Base-by-base conservation (phyloP, 2,888 invertebrate species). In the Melieria picta region DNA sequence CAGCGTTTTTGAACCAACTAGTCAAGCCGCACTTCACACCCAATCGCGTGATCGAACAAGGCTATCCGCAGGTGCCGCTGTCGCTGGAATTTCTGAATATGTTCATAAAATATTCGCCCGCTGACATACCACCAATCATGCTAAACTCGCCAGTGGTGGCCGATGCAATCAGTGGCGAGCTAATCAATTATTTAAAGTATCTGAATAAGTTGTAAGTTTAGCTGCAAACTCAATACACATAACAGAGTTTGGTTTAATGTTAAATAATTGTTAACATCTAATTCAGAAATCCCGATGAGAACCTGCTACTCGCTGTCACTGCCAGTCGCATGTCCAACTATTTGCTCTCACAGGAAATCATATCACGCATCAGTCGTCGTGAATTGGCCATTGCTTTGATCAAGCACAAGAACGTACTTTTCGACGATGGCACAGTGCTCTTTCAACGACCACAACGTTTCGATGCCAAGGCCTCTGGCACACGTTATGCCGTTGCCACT, bases 251-350 rank as follows among this genome's bases (percentile, higher is more conserved):
- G 0, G 11, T 55, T 5, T 43, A 16, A 47, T 43, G 9, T 7
- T 46, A 11, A 42, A 11, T 10, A 5, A 9, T 64, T 43, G 7
- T 64, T n/a, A 10, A 3, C 56, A n/a, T 43, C 46, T 16, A 9
- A 50, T 30, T 30, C n/a, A 81, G 81, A 69, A 78, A 75, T 72
- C 78, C 84, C 6, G 85, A 86, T 50, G 85, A 85, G 72, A 80
- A 78, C 56, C 78, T 85, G 0, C 65, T 85, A 16, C 77, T 85
- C 16, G 85, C 85, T 48, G 84, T 86, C 11, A 83, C 83, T 2
- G 84, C 85, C 5, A 83, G 84, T 72, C 85, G 85, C 48, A 83
- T 84, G 79, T 86, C 85, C 0, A 86, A 85, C 63, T 85, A 85
- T 74, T 72, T 83, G 63, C 79, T 86, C 48, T 81, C 85, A 5